Evolutionary conservation across 1,140 invertebrate species (phyloP).

Genomic region (Caerostris extrusa): DNA sequence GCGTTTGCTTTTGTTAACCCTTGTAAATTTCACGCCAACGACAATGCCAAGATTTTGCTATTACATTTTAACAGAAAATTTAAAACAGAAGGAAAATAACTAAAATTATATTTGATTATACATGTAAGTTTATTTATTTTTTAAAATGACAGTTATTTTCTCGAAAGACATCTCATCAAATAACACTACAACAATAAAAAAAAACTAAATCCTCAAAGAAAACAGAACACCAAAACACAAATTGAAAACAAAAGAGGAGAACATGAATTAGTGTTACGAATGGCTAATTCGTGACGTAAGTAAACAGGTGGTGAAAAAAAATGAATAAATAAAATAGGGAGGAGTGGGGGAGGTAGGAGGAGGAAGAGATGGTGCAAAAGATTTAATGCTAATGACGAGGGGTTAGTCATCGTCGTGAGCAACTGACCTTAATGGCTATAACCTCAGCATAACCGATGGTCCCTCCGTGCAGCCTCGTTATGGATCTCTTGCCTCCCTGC

Average conservation of each 20-base stretch:
- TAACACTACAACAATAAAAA: not conserved
- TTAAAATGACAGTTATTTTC: not conserved
- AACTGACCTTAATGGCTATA: slow-evolving; percentile 94
- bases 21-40: too few relatives aligned
- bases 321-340: not conserved
- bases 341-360: not conserved
- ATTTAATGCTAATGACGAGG: slow-evolving; percentile 67
- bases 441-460: slow-evolving; percentile 95
- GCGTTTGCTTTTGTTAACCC: too few relatives aligned
- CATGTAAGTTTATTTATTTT: too few relatives aligned
- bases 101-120: too few relatives aligned
- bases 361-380: slow-evolving; percentile 20
- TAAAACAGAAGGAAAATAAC: too few relatives aligned
- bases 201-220: not conserved
- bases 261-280: slow-evolving; percentile 14
- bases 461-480: slow-evolving; percentile 92
- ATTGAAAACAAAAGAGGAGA: not conserved
- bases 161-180: not conserved
- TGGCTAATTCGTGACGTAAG: slow-evolving; percentile 15
- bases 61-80: too few relatives aligned
- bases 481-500: slow-evolving; percentile 93
- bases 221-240: slow-evolving; percentile 20
- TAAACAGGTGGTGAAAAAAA: slow-evolving; percentile 26
- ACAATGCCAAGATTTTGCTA: too few relatives aligned
- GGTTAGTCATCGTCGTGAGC: slow-evolving; percentile 67